Percentiles rank a stretch among this genome's conserved stretches.
These are phyloP conservation scores for Channa argus DNA, from an alignment of 2,113 vertebrate genomes.

Conservation along the genomic window DNA sequence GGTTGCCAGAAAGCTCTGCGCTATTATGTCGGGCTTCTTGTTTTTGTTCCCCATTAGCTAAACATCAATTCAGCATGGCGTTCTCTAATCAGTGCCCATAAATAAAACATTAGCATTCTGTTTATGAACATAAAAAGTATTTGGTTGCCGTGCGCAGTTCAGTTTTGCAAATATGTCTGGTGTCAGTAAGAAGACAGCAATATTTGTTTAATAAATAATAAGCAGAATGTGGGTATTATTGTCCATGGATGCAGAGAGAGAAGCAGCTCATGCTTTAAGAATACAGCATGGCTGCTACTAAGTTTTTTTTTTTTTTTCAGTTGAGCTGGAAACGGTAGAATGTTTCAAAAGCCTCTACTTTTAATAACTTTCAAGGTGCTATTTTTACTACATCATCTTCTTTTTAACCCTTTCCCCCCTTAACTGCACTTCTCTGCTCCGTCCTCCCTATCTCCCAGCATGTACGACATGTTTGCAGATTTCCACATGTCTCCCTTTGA, in stretches of 20 bases:
- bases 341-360: slow-evolving; percentile 38
- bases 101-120: slow-evolving; percentile 91
- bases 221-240: slow-evolving; percentile 6
- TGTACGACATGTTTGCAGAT: slow-evolving; percentile 63
- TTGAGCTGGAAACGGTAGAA: not conserved
- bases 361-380: slow-evolving; percentile 29
- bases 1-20: slow-evolving; percentile 84
- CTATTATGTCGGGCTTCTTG: slow-evolving; percentile 87
- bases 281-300: not conserved
- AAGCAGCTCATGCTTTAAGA: slow-evolving; percentile 43
- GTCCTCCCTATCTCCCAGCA: slow-evolving; percentile 61
- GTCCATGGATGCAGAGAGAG: slow-evolving; percentile 66
- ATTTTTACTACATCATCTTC: slow-evolving; percentile 47
- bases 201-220: slow-evolving; percentile 49
- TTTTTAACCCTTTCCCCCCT: slow-evolving; percentile 30
- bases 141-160: slow-evolving; percentile 83
- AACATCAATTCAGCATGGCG: slow-evolving; percentile 88
- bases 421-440: not conserved
- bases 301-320: slow-evolving; percentile 24
- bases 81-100: slow-evolving; percentile 88
- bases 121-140: slow-evolving; percentile 91
- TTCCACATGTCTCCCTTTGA: slow-evolving; percentile 64
- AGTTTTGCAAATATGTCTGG: slow-evolving; percentile 89
- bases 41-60: slow-evolving; percentile 88
- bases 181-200: slow-evolving; percentile 88